These are phyloP conservation scores for Podotricha telesiphe DNA, from an alignment of 2,888 invertebrate species.

Conservation along the genomic window DNA sequence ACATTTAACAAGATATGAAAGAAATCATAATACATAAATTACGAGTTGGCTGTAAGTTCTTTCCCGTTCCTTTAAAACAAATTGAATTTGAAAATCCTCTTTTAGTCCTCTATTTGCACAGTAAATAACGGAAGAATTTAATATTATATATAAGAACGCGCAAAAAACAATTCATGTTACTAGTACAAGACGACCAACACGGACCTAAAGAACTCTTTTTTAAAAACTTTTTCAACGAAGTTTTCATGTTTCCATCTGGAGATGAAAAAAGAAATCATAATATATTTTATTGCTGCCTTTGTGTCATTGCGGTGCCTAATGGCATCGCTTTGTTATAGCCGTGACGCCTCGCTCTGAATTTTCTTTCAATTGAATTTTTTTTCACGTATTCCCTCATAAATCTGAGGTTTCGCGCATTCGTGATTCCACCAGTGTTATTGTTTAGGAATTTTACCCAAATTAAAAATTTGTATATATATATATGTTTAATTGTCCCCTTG, in stretches of 20 bases:
- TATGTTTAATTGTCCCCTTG: background rate
- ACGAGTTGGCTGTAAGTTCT: no score
- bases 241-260: slow-evolving; percentile 31
- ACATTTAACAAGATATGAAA: no score
- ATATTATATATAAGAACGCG: no score
- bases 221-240: slow-evolving; percentile 11
- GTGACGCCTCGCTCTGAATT: slow-evolving; percentile 35
- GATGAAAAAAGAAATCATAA: slow-evolving; percentile 27
- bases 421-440: slow-evolving; percentile 30
- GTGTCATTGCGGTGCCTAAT: slow-evolving; percentile 34
- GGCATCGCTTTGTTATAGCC: slow-evolving; percentile 38
- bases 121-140: no score
- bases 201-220: background rate
- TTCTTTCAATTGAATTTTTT: slow-evolving; percentile 38
- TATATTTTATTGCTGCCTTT: slow-evolving; percentile 36
- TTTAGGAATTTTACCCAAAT: slow-evolving; percentile 28
- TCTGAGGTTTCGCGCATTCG: slow-evolving; percentile 38
- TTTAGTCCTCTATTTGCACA: no score
- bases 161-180: no score
- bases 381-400: slow-evolving; percentile 35
- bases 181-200: background rate
- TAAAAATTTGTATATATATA: slow-evolving; percentile 26
- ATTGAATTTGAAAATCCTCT: no score
- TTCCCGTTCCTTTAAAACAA: no score
- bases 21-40: no score